Base-by-base conservation (phyloP, 2,113 vertebrate species). In the Sinocyclocheilus maitianheensis region DNA sequence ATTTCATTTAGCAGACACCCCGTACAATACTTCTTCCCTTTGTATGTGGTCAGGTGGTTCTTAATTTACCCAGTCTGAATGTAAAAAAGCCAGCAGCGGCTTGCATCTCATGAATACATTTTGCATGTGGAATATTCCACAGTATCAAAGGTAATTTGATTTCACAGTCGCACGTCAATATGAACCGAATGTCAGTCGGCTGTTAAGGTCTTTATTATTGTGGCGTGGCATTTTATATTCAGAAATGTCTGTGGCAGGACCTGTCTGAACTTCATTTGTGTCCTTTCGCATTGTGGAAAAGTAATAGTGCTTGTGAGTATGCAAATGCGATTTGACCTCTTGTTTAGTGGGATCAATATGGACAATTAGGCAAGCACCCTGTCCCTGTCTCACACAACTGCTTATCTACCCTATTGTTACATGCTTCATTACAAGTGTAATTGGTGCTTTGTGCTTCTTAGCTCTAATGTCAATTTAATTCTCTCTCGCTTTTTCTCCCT, bases 381-480 rank as follows among this genome's bases (percentile, higher is more conserved):
- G 62, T 60, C 81, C 63, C 76, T 34, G 62, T 60, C 81, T 58
- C 72, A 53, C 20, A 69, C 67, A 26, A 22, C 43, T 65, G 48
- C 51, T 67, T 69, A n/a, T 76, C 74, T 72, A 53, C 46, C 48
- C 60, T 69, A 84, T 83, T 71, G 30, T 90, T 74, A 83, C 88
- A 88, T 37, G 65, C 85, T 71, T 48, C 46, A 84, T 86, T 88
- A 74, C 76, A 78, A 48, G 71, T 48, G 79, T 81, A 85, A 72
- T 81, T 30, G 84, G 69, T 26, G 34, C 77, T 53, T 40, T 63
- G 77, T 30, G 6, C 84, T 60, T 16, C 51, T 84, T 80, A 87
- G 71, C 83, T 71, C 6, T 53, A 89, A 87, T 88, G 86, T 87
- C 85, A 85, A 81, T 88, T 84, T 79, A 87, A 72, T 85, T 72